These are phyloP conservation scores for Hirtodrosophila confusa DNA, from an alignment of 2,888 invertebrate species.

Conservation along the genomic window DNA sequence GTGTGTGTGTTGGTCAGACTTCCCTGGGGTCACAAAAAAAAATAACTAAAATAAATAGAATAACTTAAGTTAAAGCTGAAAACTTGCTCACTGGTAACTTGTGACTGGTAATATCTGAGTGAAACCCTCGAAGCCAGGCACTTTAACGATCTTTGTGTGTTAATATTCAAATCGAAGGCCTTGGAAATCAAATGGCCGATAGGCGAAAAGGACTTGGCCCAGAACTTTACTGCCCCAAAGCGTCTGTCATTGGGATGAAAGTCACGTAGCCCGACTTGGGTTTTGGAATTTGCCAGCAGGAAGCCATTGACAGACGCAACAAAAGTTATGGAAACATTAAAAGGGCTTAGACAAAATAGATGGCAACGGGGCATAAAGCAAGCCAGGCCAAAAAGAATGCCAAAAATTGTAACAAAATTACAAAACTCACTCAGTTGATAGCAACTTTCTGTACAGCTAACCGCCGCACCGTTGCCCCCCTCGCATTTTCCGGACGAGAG, in stretches of 20 bases:
- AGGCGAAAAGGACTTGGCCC: conserved; percentile 30
- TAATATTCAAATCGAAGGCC: conserved; percentile 71
- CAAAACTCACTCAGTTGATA: conserved; percentile 13
- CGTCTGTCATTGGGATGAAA: conserved; percentile 64
- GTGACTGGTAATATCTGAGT: conserved; percentile 31
- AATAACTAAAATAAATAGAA: conserved; percentile 18
- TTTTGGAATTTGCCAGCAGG: conserved; percentile 24
- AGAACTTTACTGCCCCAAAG: conserved; percentile 9
- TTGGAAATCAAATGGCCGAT: conserved; percentile 53
- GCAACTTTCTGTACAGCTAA: conserved; percentile 13
- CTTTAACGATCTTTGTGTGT: conserved; percentile 49
- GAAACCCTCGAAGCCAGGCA: conserved; percentile 23
- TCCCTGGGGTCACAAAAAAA: conserved; percentile 20
- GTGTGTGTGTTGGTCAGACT: conserved; percentile 23
- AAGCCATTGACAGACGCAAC: conserved; percentile 55
- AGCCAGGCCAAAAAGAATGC: conserved; percentile 6
- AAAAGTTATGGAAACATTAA: conserved; percentile 75
- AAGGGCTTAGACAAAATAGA: conserved; percentile 55
- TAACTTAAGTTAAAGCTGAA: conserved; percentile 37
- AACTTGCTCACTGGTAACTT: conserved; percentile 35
- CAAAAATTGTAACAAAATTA: conserved; percentile 23
- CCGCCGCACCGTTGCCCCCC: conserved; percentile 4
- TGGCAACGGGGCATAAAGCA: conserved; percentile 18
- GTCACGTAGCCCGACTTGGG: conserved; percentile 70
- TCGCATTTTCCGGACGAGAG: conserved; percentile 69